Evolutionary conservation across 1,140 invertebrate genomes (phyloP).

Genomic region (Chironomus tepperi): DNA sequence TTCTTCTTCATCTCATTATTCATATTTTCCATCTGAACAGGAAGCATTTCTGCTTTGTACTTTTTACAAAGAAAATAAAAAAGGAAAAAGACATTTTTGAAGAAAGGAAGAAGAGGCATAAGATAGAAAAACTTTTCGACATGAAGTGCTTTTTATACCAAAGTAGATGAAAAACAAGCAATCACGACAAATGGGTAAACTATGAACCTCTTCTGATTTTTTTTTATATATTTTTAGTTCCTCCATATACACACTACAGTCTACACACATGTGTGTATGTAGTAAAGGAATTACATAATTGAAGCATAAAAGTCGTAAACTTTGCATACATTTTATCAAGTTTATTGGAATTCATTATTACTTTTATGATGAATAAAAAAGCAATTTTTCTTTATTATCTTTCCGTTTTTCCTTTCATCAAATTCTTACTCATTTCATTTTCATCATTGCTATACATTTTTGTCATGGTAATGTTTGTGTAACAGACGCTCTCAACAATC

Average conservation of each 20-base stretch:
- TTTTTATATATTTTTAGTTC: too few species aligned
- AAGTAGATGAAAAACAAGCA: neutral
- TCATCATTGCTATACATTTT: too few species aligned
- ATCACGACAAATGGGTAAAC: neutral
- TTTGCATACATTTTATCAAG: neutral
- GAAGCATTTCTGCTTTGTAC: neutral
- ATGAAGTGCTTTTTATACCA: too few species aligned
- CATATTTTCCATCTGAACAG: neutral
- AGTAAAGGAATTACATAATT: neutral
- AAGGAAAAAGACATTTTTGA: neutral
- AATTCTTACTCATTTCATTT: neutral
- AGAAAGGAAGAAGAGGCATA: neutral
- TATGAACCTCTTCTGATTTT: neutral
- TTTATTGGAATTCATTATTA: conserved; percentile 10
- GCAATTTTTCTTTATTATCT: conserved; percentile 9
- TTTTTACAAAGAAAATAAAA: neutral
- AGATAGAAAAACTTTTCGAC: too few species aligned
- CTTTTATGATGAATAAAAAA: conserved; percentile 14
- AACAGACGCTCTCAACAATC: too few species aligned
- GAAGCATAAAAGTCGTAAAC: neutral
- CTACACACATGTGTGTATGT: too few species aligned
- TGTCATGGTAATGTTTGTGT: too few species aligned
- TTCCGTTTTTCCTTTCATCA: neutral
- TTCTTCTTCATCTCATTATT: neutral
- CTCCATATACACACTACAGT: too few species aligned